A percentile compares a stretch with the other conserved stretches of the same genome.
Conservation (phyloP, 2,888 invertebrate genomes). For the Trachelus troglodyta region DNA sequence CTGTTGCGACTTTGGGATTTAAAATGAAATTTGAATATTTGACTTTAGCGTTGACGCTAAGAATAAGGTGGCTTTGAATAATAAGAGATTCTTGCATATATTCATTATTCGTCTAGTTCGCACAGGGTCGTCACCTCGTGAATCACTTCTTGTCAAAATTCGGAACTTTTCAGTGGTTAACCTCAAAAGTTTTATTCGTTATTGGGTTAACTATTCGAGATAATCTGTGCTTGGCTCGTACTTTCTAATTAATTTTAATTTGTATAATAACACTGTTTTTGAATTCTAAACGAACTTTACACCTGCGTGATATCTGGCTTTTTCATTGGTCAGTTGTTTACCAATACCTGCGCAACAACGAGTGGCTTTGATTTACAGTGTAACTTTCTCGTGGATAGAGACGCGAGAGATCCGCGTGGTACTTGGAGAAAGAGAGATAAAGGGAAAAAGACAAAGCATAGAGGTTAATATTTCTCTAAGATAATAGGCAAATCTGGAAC, state of each 20-base stretch:
- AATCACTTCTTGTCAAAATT: neutral
- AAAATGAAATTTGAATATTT: neutral
- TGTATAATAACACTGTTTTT: too few species aligned
- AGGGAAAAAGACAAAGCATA: neutral
- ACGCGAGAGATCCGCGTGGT: conserved; percentile 7
- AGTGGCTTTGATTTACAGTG: neutral
- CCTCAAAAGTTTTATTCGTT: neutral
- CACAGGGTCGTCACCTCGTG: neutral
- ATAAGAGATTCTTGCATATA: neutral
- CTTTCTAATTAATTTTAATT: too few species aligned
- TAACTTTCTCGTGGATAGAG: conserved; percentile 13
- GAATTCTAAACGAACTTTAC: too few species aligned
- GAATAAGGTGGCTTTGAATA: neutral
- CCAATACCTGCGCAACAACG: neutral
- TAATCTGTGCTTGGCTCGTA: too few species aligned
- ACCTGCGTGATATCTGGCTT: neutral
- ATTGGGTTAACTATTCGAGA: too few species aligned
- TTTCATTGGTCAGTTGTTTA: neutral
- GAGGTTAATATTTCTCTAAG: neutral
- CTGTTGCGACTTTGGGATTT: neutral
- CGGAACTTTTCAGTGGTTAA: neutral
- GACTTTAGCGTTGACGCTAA: neutral
- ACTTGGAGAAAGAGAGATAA: conserved; percentile 10
- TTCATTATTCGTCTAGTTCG: neutral
- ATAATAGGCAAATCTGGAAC: too few species aligned